Base-by-base conservation (phyloP, 2,113 vertebrate genomes). In the Urocitellus parryii region DNA sequence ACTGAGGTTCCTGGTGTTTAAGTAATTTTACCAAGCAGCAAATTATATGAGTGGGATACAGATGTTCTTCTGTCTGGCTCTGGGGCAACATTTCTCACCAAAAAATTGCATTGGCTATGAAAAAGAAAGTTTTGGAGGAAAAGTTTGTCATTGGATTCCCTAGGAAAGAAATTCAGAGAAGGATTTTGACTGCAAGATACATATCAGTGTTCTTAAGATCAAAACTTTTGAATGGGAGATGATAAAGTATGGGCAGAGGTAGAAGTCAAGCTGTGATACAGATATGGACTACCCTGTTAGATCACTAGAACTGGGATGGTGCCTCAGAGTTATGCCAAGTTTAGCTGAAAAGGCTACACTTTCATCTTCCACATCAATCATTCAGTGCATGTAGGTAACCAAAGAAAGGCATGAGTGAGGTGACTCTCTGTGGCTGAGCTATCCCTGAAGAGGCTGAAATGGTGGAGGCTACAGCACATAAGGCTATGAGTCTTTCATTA, bases 391-490 rank as follows among this genome's bases (percentile, higher is more conserved):
- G 8, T 25, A 2, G 20, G 17, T 11, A 14, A 25, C 9, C 5
- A 9, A 24, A 70, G 39, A 53, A 61, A 56, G 34, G 3, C 27
- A 4, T 8, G 20, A 5, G 18, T 18, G 17, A 27, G n/a, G 10
- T 37, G 17, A 12, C 24, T 85, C 37, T 42, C 24, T 74, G 29
- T 7, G 27, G 34, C 18, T 12, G n/a, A 37, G 20, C 58, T 37
- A 2, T 72, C 11, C 7, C 24, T 14, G 4, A 22, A 29, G 37
- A 18, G 1, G 4, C 17, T 8, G 25, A 29, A 45, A 17, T 27
- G 29, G n/a, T 1, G 12, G 32, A 8, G 48, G 34, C 45, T n/a
- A n/a, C 3, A 79, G 37, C 0, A 24, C 17, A 0, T 0, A 8
- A 88, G 29, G 27, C 51, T 14, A 14, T 34, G 34, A 18, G 34